These are phyloP conservation scores for Ypsolopha scabrella DNA, from an alignment of 2,888 invertebrate genomes.

Conservation along the genomic window DNA sequence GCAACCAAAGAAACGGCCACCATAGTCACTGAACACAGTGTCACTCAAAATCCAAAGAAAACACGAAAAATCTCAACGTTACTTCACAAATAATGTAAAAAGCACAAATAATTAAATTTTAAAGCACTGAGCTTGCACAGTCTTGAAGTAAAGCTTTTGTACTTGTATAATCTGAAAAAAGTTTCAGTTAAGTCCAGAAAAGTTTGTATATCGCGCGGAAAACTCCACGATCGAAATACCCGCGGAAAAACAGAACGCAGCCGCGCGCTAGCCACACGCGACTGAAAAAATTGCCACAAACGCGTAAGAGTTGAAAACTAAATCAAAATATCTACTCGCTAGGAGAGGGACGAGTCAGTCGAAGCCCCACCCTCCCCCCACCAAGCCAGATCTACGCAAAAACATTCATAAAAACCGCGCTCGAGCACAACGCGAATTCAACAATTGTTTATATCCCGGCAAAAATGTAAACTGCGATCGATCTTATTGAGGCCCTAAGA, in stretches of 20 bases:
- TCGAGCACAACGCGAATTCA: conserved; percentile 59
- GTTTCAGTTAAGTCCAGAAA: conserved; percentile 35
- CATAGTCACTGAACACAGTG: conserved; percentile 27
- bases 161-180: conserved; percentile 26
- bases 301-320: conserved; percentile 68
- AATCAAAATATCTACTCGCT: conserved; percentile 68
- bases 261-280: conserved; percentile 63
- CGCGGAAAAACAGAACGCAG: conserved; percentile 25
- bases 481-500: conserved; percentile 44
- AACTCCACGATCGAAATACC: conserved; percentile 1
- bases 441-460: conserved; percentile 52
- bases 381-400: conserved; percentile 50
- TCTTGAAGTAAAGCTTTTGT: conserved; percentile 25
- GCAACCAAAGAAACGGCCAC: conserved; percentile 23
- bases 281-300: conserved; percentile 68
- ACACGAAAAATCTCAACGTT: conserved; percentile 26
- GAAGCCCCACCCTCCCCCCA: conserved; percentile 66
- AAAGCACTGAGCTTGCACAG: conserved; percentile 1
- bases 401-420: conserved; percentile 66
- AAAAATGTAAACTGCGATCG: conserved; percentile 42
- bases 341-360: conserved; percentile 63
- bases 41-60: conserved; percentile 14
- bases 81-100: conserved; percentile 22
- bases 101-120: conserved; percentile 16
- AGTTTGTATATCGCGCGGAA: conserved; percentile 28